These are phyloP conservation scores for Drosophila ezoana DNA, from an alignment of 2,888 invertebrate genomes.

Conservation along the genomic window DNA sequence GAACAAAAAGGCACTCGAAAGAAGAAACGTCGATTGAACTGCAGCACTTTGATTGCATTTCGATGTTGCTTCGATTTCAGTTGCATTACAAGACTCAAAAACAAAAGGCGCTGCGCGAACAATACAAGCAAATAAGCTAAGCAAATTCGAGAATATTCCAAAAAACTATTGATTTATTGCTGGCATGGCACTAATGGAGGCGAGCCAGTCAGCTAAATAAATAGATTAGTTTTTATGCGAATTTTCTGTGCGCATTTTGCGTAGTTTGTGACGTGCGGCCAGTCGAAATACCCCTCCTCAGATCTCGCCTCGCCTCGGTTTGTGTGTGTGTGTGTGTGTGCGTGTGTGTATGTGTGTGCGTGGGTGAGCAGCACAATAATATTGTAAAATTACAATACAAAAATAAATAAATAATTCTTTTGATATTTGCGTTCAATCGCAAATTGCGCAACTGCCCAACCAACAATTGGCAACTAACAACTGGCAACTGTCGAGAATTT, in stretches of 20 bases:
- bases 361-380: constrained; percentile 27
- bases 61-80: constrained; percentile 66
- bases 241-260: constrained; percentile 51
- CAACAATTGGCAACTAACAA: constrained; percentile 2
- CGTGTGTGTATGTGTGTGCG: constrained; percentile 20
- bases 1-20: constrained; percentile 53
- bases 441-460: constrained; percentile 55
- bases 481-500: constrained; percentile 15
- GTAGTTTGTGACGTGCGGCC: constrained; percentile 67
- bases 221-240: constrained; percentile 72
- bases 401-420: constrained; percentile 27
- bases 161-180: constrained; percentile 77
- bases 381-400: constrained; percentile 59
- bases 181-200: constrained; percentile 57
- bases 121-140: constrained; percentile 17
- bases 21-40: constrained; percentile 52
- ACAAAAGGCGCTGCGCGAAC: constrained; percentile 51
- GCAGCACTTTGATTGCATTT: constrained; percentile 69
- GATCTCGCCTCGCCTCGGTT: background rate
- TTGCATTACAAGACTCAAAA: constrained; percentile 68
- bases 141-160: constrained; percentile 24
- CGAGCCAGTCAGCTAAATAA: constrained; percentile 64
- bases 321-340: constrained; percentile 21
- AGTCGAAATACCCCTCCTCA: background rate
- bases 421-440: constrained; percentile 21